These are phyloP conservation scores for Pantherophis alleghaniensis DNA, from an alignment of 2,797 vertebrate genomes.

Conservation along the genomic window DNA sequence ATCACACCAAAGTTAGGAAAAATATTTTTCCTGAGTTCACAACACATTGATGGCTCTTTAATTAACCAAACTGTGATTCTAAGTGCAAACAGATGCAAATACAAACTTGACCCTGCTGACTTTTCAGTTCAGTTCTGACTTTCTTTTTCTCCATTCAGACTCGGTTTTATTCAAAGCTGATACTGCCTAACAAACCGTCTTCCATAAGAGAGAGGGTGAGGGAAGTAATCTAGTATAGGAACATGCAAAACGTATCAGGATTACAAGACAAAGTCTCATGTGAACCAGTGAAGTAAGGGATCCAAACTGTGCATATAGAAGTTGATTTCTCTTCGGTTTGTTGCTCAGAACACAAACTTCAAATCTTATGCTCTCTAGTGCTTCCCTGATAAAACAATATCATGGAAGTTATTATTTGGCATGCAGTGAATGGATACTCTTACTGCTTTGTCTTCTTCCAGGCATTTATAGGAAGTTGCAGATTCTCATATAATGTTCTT, in stretches of 20 bases:
- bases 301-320: not conserved
- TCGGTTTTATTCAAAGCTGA: conserved; percentile 4
- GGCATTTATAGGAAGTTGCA: not conserved
- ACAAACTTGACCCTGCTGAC: not conserved
- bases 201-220: not conserved
- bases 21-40: conserved; percentile 29
- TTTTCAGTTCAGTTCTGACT: not conserved
- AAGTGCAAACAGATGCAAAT: conserved; percentile 54
- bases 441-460: not conserved
- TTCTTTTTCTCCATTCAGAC: conserved; percentile 30
- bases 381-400: not conserved
- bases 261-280: not conserved
- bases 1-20: conserved; percentile 28
- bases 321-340: not conserved
- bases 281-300: not conserved
- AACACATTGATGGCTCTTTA: conserved; percentile 37
- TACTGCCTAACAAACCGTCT: conserved; percentile 7
- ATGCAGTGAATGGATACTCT: not conserved
- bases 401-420: not conserved
- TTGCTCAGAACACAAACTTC: not conserved
- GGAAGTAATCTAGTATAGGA: conserved; percentile 4
- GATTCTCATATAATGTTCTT: not conserved
- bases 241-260: conserved; percentile 20
- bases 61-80: conserved; percentile 12
- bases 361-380: not conserved